Conservation (phyloP, 2,888 invertebrate species). For the Apodemia mormo region DNA sequence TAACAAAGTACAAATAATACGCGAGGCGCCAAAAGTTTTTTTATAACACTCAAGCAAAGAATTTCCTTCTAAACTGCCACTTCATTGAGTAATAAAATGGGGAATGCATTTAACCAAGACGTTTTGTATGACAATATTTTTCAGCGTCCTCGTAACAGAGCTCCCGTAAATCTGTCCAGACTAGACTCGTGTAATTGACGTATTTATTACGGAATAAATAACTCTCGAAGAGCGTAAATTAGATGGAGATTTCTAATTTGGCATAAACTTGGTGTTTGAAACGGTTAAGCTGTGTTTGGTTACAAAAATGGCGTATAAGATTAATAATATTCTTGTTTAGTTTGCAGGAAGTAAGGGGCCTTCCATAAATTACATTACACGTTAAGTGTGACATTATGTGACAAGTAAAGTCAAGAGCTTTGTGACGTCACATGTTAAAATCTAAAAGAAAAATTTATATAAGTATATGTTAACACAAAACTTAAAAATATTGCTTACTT, state of each 20-base stretch:
- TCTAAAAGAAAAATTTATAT: too few relatives aligned
- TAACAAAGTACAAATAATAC: background rate
- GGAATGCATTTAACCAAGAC: constrained; percentile 13
- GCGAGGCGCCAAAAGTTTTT: constrained; percentile 7
- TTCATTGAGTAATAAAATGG: constrained; percentile 9
- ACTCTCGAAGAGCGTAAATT: constrained; percentile 43
- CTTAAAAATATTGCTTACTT: too few relatives aligned
- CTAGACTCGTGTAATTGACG: constrained; percentile 46
- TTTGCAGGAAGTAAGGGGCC: background rate
- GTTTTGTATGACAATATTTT: constrained; percentile 28
- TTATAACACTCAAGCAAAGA: background rate
- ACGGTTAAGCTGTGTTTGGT: background rate
- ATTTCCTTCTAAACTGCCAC: constrained; percentile 1
- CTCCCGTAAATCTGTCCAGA: constrained; percentile 40
- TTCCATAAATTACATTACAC: too few relatives aligned
- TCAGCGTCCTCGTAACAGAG: constrained; percentile 19
- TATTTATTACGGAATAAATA: constrained; percentile 52
- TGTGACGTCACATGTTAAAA: too few relatives aligned
- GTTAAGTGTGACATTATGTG: too few relatives aligned
- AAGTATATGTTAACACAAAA: too few relatives aligned
- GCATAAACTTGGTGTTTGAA: constrained; percentile 12
- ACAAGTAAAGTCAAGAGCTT: too few relatives aligned
- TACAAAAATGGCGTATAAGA: constrained; percentile 6
- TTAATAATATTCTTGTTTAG: background rate
- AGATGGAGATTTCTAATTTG: constrained; percentile 15